Evolutionary conservation across 2,888 invertebrate genomes (phyloP).

Genomic region (Rhodophaea formosa): DNA sequence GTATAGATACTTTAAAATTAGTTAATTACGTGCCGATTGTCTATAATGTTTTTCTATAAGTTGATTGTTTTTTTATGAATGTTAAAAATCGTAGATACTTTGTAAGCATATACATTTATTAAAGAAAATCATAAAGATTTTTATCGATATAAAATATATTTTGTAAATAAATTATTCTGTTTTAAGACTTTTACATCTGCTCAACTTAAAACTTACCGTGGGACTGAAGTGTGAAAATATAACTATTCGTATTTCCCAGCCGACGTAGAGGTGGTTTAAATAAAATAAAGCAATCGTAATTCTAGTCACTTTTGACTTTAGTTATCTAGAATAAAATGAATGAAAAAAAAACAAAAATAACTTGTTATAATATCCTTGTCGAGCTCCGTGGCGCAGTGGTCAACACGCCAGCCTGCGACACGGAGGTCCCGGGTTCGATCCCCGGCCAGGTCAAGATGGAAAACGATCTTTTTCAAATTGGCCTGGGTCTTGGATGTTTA

Average conservation of each 20-base stretch:
- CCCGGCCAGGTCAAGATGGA: too few relatives aligned
- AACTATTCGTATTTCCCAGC: conserved; percentile 38
- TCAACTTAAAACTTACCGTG: conserved; percentile 75
- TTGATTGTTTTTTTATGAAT: conserved; percentile 52
- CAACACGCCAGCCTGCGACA: too few relatives aligned
- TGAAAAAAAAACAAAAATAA: conserved; percentile 16
- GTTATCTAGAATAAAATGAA: conserved; percentile 27
- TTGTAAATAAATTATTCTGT: conserved; percentile 75
- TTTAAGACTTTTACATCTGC: conserved; percentile 76
- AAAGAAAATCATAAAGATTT: conserved; percentile 55
- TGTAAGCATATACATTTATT: conserved; percentile 66
- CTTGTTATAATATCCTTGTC: conserved; percentile 17
- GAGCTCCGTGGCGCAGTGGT: too few relatives aligned
- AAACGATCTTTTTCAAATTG: too few relatives aligned
- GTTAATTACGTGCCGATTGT: conserved; percentile 37
- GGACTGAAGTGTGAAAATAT: conserved; percentile 54
- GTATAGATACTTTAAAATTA: conserved; percentile 28
- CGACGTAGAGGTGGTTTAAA: conserved; percentile 33
- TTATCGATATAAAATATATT: conserved; percentile 66
- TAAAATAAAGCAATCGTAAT: conserved; percentile 31
- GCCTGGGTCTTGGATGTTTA: too few relatives aligned
- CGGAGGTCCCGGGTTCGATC: too few relatives aligned
- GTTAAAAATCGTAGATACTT: conserved; percentile 63
- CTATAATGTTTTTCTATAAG: conserved; percentile 39
- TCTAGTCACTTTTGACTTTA: conserved; percentile 32